phyloP scores from a whole-genome alignment of 2,888 invertebrate species.

The Dryomyza anilis region DNA sequence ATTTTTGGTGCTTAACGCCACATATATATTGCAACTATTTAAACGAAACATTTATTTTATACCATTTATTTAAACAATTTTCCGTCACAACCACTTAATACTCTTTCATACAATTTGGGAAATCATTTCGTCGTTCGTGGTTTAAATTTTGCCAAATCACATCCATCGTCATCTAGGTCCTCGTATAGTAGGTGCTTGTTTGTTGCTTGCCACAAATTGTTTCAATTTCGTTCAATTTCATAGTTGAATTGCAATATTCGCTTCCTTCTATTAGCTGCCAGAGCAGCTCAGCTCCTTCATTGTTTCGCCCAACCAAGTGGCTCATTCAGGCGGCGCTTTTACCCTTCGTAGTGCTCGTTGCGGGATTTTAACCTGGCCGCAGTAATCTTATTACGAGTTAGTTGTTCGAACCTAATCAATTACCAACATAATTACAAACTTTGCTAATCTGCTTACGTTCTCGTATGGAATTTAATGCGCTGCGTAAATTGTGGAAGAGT shows the following conservation, averaged over 20 bases:
- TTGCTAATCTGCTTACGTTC: constrained; percentile 59
- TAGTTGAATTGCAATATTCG: constrained; percentile 46
- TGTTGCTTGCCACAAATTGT: constrained; percentile 52
- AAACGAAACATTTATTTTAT: too few species aligned
- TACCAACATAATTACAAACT: constrained; percentile 62
- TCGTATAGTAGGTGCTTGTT: too few species aligned
- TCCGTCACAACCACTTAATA: too few species aligned
- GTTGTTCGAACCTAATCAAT: constrained; percentile 63
- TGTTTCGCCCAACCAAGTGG: not conserved
- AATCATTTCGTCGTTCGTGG: not conserved
- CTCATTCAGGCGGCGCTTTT: not conserved
- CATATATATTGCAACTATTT: too few species aligned
- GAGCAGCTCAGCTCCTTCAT: not conserved
- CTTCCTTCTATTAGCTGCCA: constrained; percentile 3
- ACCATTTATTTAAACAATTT: too few species aligned
- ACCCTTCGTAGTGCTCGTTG: not conserved
- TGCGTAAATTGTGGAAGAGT: not conserved
- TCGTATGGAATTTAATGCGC: constrained; percentile 17
- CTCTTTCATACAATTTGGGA: not conserved
- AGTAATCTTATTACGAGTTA: constrained; percentile 62
- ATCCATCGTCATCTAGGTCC: not conserved
- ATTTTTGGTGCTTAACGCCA: too few species aligned
- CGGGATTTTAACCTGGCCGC: constrained; percentile 45
- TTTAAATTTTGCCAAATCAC: not conserved
- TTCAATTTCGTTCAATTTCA: constrained; percentile 58